Percentiles rank a stretch among this genome's conserved stretches.
phyloP scores from a whole-genome alignment of 2,113 vertebrate genomes.

The Podiceps cristatus region DNA sequence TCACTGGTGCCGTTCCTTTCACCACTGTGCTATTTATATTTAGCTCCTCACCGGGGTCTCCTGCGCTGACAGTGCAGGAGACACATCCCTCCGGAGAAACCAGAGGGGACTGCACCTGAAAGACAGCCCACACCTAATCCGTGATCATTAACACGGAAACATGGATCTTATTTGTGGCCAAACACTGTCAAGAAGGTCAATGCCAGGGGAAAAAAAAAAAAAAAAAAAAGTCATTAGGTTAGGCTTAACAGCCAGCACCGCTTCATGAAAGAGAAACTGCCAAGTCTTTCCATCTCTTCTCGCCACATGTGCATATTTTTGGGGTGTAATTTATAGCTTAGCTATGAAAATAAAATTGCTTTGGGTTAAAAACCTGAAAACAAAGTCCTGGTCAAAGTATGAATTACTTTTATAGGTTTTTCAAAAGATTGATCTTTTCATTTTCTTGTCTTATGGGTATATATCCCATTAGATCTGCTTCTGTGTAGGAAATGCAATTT shows the following conservation, averaged over 20 bases:
- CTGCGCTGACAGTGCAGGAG: fast-evolving
- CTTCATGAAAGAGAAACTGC: not conserved
- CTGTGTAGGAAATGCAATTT: slow-evolving; percentile 37
- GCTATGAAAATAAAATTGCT: slow-evolving; percentile 11
- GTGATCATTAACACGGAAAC: not conserved
- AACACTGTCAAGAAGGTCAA: not conserved
- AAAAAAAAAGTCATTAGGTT: not conserved
- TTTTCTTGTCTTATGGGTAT: slow-evolving; percentile 25
- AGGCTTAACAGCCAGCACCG: not conserved
- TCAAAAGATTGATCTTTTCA: not conserved
- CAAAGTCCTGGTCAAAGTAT: not conserved
- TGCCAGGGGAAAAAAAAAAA: too few relatives aligned
- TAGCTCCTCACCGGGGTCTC: not conserved
- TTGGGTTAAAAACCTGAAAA: slow-evolving; percentile 8
- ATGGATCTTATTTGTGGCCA: not conserved
- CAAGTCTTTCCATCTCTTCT: not conserved
- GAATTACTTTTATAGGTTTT: slow-evolving; percentile 35
- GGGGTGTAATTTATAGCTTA: not conserved
- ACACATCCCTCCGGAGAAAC: not conserved
- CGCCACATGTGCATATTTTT: fast-evolving
- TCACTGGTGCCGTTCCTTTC: fast-evolving
- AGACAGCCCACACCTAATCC: fast-evolving
- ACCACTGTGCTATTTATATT: fast-evolving
- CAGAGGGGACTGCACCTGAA: not conserved
- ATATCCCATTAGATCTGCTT: slow-evolving; percentile 37